Evolutionary conservation across 2,113 vertebrate species (phyloP), one percentile per base, ranked within the genome.

Genomic region (Tiliqua scincoides): DNA sequence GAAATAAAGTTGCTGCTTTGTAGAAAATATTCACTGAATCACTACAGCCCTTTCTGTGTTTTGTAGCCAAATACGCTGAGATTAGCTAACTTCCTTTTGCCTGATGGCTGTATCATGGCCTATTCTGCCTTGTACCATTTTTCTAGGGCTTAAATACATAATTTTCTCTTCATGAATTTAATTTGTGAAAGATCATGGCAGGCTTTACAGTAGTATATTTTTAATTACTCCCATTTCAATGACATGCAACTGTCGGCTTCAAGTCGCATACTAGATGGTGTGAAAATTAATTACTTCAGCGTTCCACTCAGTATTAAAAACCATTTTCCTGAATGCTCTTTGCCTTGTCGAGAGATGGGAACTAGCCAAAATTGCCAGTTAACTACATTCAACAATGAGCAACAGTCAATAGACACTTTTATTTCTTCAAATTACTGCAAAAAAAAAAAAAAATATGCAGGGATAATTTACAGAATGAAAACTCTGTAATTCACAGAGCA

Each of bases 281-380:
- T 5, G 82, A 3, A 68, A 89, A 61, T 85, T 83, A 87, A 89
- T 92, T 91, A 85, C 57, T 62, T 71, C 71, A 79, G 43, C n/a
- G 54, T 75, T 91, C 18, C 79, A 17, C 2, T 4, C 15, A 57
- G 4, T 78, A 48, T 87, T 84, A 87, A 73, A 74, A 90, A n/a
- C 30, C 89, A 67, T 61, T 61, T 91, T 1, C 0, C 62, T 83
- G 87, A 79, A 35, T 86, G 37, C 83, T 40, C 32, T 2, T 25
- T 35, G 63, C 68, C 68, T 40, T 84, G 57, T 37, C 54, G 18
- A 32, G 14, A 70, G 43, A 67, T 61, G 84, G 80, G n/a, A 85
- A 1, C 9, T 83, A 30, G 81, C 59, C 68, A 85, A 23, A n/a
- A 2, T 73, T 85, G 4, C 10, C 57, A 67, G 27, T 87, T 87